Evolutionary conservation across 2,797 vertebrate genomes (phyloP), one percentile per base, ranked within the genome.

Genomic region (Anabacerthia variegaticeps): DNA sequence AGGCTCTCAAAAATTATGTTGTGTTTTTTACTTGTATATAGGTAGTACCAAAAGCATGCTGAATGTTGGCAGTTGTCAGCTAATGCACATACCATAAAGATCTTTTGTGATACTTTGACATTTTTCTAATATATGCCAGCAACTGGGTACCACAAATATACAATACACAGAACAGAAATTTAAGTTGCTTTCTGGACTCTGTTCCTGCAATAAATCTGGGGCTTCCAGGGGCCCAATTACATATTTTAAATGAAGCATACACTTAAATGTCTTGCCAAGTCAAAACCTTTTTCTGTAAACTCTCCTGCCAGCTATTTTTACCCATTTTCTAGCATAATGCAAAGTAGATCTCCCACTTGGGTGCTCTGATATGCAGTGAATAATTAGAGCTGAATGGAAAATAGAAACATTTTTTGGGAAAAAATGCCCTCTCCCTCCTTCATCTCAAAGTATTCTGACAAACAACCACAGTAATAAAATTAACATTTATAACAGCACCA

Each of bases 351-450:
- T 87, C 82, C 65, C 55, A 92, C 83, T 89, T 74, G 73, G 71
- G 39, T 83, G 39, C 58, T 71, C 49, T 80, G 72, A 89, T 93
- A 83, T 48, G 71, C 51, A 88, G 43, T 91, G 85, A 95, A 94
- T 91, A 97, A 92, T 91, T 92, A 91, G 30, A 94, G 21, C 26
- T 84, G 61, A 92, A 91, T 84, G 36, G 34, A 95, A 96, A 91
- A 75, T 32, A 65, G 56, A 83, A 93, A 71, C 1, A 52, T 69
- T 91, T 91, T 77, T 43, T 32, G 59, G 10, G 24, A 12, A 59
- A 82, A 72, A 81, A 67, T 55, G 3, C 3, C 14, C 17, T 21
- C 3, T 3, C 14, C 10, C 32, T 34, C 0, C 26, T 54, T 66
- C 26, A 20, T 43, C 14, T 72, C 39, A 94, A 82, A 89, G 89